Evolutionary conservation across 1,140 invertebrate species (phyloP).

Genomic region (Samia ricini): DNA sequence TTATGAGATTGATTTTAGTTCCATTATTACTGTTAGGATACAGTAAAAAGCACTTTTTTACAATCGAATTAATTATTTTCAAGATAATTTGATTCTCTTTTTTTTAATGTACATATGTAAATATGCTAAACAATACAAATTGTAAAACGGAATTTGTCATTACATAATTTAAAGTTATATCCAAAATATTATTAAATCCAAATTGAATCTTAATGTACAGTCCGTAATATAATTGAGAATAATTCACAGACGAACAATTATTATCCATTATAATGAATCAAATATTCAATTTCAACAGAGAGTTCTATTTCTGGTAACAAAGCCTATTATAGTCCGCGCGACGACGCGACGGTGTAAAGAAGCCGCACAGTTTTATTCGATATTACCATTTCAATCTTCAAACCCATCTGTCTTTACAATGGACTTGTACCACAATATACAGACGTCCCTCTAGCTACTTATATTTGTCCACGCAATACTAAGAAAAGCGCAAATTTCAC

Average conservation of each 20-base stretch:
- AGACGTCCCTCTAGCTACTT: background rate
- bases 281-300: constrained; percentile 48
- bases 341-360: constrained; percentile 50
- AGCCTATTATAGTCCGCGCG: constrained; percentile 53
- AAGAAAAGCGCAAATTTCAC: constrained; percentile 45
- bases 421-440: background rate
- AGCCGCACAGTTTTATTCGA: constrained; percentile 49
- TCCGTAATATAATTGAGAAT: background rate
- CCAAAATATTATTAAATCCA: background rate
- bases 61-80: too few species aligned
- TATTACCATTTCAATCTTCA: constrained; percentile 57
- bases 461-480: constrained; percentile 13
- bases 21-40: too few species aligned
- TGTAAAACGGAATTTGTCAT: background rate
- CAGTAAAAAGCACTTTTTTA: too few species aligned
- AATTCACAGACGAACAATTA: background rate
- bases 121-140: too few species aligned
- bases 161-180: background rate
- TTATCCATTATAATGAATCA: constrained; percentile 21
- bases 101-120: too few species aligned
- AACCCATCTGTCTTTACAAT: constrained; percentile 2
- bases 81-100: too few species aligned
- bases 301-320: constrained; percentile 43
- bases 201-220: background rate
- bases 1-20: too few species aligned